phyloP scores from a whole-genome alignment of 2,797 vertebrate genomes.

The Pempheris klunzingeri region DNA sequence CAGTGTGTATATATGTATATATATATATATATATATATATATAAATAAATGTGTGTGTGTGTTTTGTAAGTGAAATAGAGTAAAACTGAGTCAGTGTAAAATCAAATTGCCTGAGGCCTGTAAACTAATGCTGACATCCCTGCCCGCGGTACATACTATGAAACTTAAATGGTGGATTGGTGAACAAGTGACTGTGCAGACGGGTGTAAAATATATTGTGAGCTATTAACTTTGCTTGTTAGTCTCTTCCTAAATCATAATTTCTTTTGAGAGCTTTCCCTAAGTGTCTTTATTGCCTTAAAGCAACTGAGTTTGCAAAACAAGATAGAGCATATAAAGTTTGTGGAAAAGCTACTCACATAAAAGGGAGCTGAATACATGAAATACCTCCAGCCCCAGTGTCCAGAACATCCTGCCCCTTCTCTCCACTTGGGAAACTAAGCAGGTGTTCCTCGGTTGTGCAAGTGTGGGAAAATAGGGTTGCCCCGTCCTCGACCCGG shows the following conservation, averaged over 20 bases:
- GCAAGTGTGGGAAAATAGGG: conserved; percentile 43
- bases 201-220: neutral
- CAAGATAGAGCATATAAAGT: neutral
- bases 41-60: no score
- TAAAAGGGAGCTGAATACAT: conserved; percentile 14
- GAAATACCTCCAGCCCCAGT: neutral
- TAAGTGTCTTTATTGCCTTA: neutral
- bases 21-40: no score
- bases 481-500: conserved; percentile 63
- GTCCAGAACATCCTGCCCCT: conserved; percentile 19
- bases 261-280: neutral
- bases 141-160: neutral
- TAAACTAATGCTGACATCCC: neutral
- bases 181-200: conserved; percentile 2
- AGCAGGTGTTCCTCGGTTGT: conserved; percentile 62
- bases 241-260: neutral
- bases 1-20: no score
- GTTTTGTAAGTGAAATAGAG: no score
- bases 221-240: neutral
- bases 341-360: no score
- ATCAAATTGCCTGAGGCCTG: conserved; percentile 17
- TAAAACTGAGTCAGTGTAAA: conserved; percentile 14
- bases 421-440: conserved; percentile 21
- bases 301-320: neutral
- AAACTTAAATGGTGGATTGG: conserved; percentile 9